Conservation (phyloP, 2,113 vertebrate species). For the Stercorarius parasiticus region DNA sequence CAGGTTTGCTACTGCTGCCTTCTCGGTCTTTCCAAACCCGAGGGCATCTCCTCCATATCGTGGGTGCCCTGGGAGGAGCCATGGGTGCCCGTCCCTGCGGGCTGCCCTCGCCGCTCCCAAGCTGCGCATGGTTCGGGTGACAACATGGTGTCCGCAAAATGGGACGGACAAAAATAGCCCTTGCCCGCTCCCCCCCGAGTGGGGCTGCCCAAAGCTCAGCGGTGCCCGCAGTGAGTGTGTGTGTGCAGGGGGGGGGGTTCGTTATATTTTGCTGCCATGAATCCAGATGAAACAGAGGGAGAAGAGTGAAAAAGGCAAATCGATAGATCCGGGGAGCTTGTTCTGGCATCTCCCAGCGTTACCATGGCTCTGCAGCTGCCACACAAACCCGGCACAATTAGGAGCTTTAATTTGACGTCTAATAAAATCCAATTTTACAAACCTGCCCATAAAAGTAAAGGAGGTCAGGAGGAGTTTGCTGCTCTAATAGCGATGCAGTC, state of each 20-base stretch:
- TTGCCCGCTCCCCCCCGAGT: not conserved
- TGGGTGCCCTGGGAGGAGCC: constrained; percentile 18
- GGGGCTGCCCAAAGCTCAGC: not conserved
- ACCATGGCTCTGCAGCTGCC: constrained; percentile 44
- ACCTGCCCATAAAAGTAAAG: not conserved
- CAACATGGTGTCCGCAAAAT: not conserved
- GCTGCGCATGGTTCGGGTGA: not conserved
- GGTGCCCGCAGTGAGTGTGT: not conserved
- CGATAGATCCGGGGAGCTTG: not conserved
- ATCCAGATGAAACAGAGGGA: not conserved
- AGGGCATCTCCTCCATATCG: constrained; percentile 11
- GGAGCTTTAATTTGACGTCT: constrained; percentile 9
- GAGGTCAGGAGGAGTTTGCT: not conserved
- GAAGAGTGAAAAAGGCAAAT: not conserved
- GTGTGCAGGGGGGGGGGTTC: not conserved
- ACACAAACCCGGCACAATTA: not conserved
- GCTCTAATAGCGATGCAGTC: not conserved
- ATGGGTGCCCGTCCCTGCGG: not conserved
- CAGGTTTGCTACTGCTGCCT: not conserved
- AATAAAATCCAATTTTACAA: constrained; percentile 27
- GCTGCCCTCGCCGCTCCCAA: not conserved
- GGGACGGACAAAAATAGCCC: constrained; percentile 48
- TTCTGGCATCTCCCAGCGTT: constrained; percentile 9
- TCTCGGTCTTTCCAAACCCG: constrained; percentile 47
- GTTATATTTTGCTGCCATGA: not conserved